Percentiles rank a stretch among this genome's conserved stretches.
phyloP scores from a whole-genome alignment of 2,113 vertebrate species.

The Empidonax traillii region DNA sequence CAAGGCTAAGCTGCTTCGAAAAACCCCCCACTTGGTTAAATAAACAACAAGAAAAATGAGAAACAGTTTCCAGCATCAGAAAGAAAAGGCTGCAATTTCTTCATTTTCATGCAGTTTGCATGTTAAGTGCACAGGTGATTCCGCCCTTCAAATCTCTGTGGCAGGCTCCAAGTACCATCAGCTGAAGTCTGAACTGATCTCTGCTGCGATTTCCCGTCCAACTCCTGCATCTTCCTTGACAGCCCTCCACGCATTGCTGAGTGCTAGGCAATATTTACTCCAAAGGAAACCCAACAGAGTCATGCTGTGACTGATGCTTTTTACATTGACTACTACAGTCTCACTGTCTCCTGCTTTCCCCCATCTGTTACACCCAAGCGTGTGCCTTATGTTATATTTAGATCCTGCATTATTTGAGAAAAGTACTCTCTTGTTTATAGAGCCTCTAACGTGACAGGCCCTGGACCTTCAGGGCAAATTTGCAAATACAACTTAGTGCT shows the following conservation, averaged over 20 bases:
- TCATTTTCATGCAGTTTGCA: background rate
- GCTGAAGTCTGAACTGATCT: background rate
- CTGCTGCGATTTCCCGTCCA: background rate
- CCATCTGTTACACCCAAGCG: slow-evolving; percentile 1
- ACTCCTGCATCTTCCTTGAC: background rate
- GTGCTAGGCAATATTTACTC: slow-evolving; percentile 10
- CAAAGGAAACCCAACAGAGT: background rate
- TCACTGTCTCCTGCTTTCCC: background rate
- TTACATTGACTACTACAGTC: background rate
- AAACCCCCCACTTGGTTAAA: background rate
- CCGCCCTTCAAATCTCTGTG: background rate
- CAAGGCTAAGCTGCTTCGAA: background rate
- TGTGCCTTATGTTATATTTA: slow-evolving; percentile 1
- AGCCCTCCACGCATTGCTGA: background rate
- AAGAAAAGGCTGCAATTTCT: background rate
- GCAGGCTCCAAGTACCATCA: background rate
- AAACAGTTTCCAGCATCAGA: background rate
- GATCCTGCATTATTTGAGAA: background rate
- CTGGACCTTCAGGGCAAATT: background rate
- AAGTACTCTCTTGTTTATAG: background rate
- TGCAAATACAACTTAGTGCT: background rate
- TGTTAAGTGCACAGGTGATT: background rate
- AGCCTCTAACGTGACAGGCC: background rate
- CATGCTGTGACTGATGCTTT: slow-evolving; percentile 14
- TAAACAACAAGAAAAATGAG: background rate